Percentiles rank a stretch among this genome's conserved stretches.
phyloP scores from a whole-genome alignment of 2,797 vertebrate species.

The Varecia variegata region DNA sequence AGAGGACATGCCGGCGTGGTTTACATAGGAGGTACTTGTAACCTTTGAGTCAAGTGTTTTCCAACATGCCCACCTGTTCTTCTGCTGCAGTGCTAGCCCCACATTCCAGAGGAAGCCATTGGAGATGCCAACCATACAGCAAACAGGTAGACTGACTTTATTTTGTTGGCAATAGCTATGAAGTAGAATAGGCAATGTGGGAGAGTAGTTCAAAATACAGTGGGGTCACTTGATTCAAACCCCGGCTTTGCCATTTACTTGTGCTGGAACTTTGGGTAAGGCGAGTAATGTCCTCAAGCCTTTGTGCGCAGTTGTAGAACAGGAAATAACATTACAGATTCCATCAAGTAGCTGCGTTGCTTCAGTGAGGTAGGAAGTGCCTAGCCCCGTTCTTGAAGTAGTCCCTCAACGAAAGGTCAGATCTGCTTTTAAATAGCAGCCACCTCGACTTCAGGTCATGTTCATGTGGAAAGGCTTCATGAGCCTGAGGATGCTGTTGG shows the following conservation, averaged over 20 bases:
- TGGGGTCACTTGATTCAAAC: background rate
- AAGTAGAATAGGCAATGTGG: background rate
- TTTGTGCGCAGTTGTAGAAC: background rate
- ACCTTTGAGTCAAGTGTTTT: background rate
- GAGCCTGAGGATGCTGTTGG: background rate
- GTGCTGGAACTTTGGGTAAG: background rate
- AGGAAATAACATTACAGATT: no score
- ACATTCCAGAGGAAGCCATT: background rate
- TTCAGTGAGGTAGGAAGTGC: rapidly evolving
- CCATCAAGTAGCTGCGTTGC: rapidly evolving
- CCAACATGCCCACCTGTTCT: background rate
- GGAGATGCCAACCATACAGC: background rate
- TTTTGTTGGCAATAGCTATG: background rate
- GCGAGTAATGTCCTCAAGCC: rapidly evolving
- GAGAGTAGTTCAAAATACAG: background rate
- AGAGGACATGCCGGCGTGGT: background rate
- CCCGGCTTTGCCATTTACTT: background rate
- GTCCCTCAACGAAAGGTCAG: rapidly evolving
- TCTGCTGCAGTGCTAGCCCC: background rate
- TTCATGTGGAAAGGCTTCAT: background rate
- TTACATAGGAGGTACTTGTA: background rate
- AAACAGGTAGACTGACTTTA: background rate
- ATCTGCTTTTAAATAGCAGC: background rate
- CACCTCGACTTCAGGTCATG: background rate
- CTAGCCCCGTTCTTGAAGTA: rapidly evolving